Evolutionary conservation across 2,113 vertebrate species (phyloP), one percentile per base, ranked within the genome.

Genomic region (Triplophysa siluroides): DNA sequence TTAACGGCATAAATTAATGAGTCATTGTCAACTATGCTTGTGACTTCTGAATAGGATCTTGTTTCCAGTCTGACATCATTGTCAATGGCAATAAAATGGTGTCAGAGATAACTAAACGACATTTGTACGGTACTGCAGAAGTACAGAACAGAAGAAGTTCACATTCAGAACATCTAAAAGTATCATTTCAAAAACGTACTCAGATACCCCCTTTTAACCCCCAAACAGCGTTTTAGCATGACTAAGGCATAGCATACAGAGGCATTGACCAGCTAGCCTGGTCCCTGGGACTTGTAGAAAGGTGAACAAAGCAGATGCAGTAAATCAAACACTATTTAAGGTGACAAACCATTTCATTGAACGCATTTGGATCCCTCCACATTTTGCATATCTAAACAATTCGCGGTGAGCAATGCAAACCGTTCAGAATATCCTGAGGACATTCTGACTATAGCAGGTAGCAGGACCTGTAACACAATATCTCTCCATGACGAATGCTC

Each of bases 1-100:
- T 75, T 83, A 84, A 84, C 77, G 60, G 66, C 54, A 62, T 19
- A 77, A 74, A 84, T 81, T 85, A 83, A 83, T 75, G 79, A 79
- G 78, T 76, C 82, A 79, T 83, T 85, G 82, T 83, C 81, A 76
- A 56, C 63, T 63, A 26, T 71, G 64, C 73, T 65, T 76, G 58
- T 71, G 78, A 67, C 76, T 81, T 43, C 71, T 79, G 76, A 81
- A 79, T 70, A 52, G 79, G 62, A 72, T 78, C 70, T 60, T 19
- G 79, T 70, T 72, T 79, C 45, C 19, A 72, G 79, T 67, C 79
- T 78, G 81, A 79, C 81, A 78, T 83, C 79, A 83, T 29, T 79
- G 70, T 79, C 61, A 85, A 76, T 13, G 79, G 79, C 75, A 69
- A 67, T 83, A 81, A 83, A 83, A 79, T 41, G 76, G 76, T 81